These are phyloP conservation scores for Oceanodroma tethys DNA, from an alignment of 2,113 vertebrate species.

Conservation along the genomic window DNA sequence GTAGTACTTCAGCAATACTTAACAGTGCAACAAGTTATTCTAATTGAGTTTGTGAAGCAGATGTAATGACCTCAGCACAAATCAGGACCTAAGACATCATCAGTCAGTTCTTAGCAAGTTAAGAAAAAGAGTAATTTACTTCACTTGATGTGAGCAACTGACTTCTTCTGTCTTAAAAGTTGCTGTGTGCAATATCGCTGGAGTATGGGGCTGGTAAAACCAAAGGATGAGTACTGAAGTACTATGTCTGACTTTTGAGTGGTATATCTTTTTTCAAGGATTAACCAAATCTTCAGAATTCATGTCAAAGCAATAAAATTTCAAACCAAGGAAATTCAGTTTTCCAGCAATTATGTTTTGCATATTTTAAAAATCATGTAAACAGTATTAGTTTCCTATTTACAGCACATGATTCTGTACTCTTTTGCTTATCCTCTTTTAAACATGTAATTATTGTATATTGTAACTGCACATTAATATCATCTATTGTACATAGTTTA, in stretches of 20 bases:
- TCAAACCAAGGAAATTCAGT: neutral
- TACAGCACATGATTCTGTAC: conserved; percentile 35
- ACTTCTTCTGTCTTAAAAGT: neutral
- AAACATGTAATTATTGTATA: conserved; percentile 58
- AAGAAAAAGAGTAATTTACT: neutral
- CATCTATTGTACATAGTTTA: conserved; percentile 36
- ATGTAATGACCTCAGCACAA: neutral
- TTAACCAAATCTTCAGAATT: neutral
- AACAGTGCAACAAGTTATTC: neutral
- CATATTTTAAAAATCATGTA: conserved; percentile 19
- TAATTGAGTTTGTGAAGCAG: neutral
- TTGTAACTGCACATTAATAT: conserved; percentile 41
- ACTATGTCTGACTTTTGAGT: neutral
- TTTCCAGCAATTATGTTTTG: neutral
- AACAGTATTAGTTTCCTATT: conserved; percentile 34
- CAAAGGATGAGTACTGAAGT: neutral
- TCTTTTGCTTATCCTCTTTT: conserved; percentile 25
- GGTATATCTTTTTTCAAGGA: neutral
- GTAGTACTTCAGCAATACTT: neutral
- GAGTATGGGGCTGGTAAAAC: neutral
- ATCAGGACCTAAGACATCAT: neutral
- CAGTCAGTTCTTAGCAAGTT: neutral
- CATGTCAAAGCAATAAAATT: neutral
- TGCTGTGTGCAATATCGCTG: conserved; percentile 6
- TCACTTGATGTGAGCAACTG: neutral